phyloP scores from a whole-genome alignment of 2,113 vertebrate genomes.

The Stegostoma tigrinum region DNA sequence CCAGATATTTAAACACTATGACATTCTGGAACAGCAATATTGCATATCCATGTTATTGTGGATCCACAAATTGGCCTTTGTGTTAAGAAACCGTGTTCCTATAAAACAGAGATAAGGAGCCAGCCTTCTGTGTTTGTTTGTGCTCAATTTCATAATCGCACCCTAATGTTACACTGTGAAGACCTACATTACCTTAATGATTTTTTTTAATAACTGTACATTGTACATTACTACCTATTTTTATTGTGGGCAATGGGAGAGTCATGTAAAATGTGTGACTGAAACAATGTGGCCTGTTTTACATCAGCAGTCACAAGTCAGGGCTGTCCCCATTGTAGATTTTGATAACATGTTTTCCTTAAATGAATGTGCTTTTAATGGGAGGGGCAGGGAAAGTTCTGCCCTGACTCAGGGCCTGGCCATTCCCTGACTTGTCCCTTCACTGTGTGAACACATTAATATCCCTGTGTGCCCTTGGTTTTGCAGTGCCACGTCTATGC shows the following conservation, averaged over 20 bases:
- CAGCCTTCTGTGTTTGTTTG: not conserved
- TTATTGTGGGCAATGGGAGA: not conserved
- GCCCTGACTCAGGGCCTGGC: not conserved
- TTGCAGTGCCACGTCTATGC: conserved; percentile 15
- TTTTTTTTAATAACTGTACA: no score
- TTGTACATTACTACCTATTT: not conserved
- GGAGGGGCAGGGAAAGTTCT: not conserved
- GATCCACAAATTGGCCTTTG: not conserved
- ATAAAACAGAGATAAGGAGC: not conserved
- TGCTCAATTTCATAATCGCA: not conserved
- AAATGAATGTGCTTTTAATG: not conserved
- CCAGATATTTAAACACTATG: no score
- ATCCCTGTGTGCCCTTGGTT: not conserved
- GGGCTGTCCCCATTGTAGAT: not conserved
- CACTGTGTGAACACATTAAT: not conserved
- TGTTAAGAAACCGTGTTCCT: not conserved
- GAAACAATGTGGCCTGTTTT: not conserved
- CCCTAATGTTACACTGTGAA: not conserved
- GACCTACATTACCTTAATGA: not conserved
- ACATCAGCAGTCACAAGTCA: not conserved
- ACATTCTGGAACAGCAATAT: not conserved
- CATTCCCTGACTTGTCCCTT: not conserved
- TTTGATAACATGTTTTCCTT: not conserved
- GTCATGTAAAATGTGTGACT: not conserved
- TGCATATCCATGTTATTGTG: not conserved